Percentiles rank a stretch among this genome's conserved stretches.
phyloP scores from a whole-genome alignment of 2,888 invertebrate species.

The Cheilosia soror region DNA sequence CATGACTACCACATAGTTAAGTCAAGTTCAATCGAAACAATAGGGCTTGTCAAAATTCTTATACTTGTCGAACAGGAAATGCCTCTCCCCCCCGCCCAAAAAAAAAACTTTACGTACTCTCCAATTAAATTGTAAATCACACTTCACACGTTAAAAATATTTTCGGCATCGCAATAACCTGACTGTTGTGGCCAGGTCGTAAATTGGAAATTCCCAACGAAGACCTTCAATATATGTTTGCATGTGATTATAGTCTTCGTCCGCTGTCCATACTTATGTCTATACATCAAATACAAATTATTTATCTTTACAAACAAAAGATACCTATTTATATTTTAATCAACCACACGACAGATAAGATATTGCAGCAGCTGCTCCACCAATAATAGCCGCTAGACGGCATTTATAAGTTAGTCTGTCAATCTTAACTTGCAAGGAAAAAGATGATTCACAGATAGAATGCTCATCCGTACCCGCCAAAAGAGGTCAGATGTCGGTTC shows the following conservation, averaged over 20 bases:
- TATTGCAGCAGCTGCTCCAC: constrained; percentile 28
- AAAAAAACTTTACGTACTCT: not conserved
- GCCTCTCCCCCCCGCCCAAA: not conserved
- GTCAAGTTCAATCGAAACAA: not conserved
- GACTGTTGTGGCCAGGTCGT: not conserved
- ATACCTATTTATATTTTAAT: constrained; percentile 40
- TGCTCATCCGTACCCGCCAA: constrained; percentile 65
- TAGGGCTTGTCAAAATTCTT: not conserved
- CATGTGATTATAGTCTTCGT: constrained; percentile 24
- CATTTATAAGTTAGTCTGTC: constrained; percentile 37
- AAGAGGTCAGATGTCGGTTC: constrained; percentile 80
- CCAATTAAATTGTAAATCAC: not conserved
- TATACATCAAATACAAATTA: constrained; percentile 11
- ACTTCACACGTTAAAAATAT: not conserved
- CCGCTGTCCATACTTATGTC: constrained; percentile 3
- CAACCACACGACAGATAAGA: constrained; percentile 64
- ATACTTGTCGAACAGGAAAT: constrained; percentile 12
- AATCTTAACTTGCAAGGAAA: constrained; percentile 42
- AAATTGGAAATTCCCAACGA: constrained; percentile 22
- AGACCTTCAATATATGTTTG: constrained; percentile 14
- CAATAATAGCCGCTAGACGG: constrained; percentile 25
- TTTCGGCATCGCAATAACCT: constrained; percentile 13
- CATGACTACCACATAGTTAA: not conserved
- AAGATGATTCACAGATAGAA: constrained; percentile 68
- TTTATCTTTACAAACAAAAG: constrained; percentile 34